Evolutionary conservation across 2,113 vertebrate genomes (phyloP).

Genomic region (Jacana jacana): DNA sequence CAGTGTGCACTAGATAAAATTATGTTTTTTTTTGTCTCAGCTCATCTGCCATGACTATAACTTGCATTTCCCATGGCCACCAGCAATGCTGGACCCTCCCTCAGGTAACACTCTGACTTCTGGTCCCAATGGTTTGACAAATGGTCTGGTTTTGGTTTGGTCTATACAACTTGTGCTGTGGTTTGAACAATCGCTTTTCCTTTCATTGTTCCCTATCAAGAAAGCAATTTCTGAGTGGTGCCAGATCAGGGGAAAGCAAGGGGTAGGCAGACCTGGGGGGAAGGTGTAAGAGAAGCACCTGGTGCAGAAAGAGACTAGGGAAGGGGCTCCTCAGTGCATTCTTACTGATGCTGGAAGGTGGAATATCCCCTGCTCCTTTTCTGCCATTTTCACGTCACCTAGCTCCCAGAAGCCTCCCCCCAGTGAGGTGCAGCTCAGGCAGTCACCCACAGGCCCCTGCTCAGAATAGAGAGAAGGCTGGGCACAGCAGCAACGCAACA

Average conservation of each 20-base stretch:
- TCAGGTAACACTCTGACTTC: background rate
- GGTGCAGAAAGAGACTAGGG: background rate
- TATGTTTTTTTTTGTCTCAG: background rate
- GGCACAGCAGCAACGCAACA: fast-evolving
- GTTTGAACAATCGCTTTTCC: background rate
- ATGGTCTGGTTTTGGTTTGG: background rate
- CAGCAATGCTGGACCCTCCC: background rate
- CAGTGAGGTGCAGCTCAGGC: background rate
- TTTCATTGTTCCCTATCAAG: background rate
- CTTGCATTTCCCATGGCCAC: background rate
- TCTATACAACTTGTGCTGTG: background rate
- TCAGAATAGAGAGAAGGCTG: fast-evolving
- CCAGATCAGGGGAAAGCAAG: fast-evolving
- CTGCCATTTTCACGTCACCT: background rate
- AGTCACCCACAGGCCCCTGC: too few species aligned
- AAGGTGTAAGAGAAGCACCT: background rate
- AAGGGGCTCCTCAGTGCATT: background rate
- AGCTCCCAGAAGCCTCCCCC: background rate
- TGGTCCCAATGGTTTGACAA: background rate
- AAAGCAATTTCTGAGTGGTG: background rate
- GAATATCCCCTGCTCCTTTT: background rate
- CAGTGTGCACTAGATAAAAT: background rate
- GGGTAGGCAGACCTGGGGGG: background rate
- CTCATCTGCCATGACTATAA: background rate
- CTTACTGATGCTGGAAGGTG: fast-evolving